phyloP scores from a whole-genome alignment of 2,888 invertebrate species.

The Trichogramma evanescens region DNA sequence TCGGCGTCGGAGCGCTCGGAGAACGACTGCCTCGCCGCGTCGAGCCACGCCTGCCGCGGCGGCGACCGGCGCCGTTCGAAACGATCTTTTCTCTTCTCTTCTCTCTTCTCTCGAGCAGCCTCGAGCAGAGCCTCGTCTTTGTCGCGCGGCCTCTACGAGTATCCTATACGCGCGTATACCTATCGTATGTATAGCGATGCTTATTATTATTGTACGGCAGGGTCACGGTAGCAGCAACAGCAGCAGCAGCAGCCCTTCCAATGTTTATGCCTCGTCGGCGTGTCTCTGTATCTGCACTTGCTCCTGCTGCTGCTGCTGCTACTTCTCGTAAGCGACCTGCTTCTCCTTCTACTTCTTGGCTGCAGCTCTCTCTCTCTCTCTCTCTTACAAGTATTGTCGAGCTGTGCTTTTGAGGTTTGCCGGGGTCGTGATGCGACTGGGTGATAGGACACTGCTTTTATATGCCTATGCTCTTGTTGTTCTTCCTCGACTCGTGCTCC shows the following conservation, averaged over 20 bases:
- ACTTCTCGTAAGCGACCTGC: background rate
- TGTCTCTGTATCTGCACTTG: constrained; percentile 35
- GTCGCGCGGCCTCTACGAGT: constrained; percentile 8
- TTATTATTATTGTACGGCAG: no score
- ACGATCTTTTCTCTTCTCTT: constrained; percentile 15
- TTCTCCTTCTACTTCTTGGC: background rate
- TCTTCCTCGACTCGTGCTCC: no score
- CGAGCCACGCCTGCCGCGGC: constrained; percentile 41
- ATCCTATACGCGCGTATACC: no score
- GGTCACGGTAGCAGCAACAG: background rate
- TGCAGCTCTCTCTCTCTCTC: background rate
- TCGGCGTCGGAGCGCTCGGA: constrained; percentile 13
- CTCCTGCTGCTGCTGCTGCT: background rate
- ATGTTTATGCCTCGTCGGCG: constrained; percentile 43
- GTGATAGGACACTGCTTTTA: no score
- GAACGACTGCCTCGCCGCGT: constrained; percentile 25
- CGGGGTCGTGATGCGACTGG: no score
- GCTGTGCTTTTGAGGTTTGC: no score
- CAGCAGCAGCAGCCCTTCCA: constrained; percentile 12
- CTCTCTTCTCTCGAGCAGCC: constrained; percentile 9
- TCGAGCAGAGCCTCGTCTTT: constrained; percentile 4
- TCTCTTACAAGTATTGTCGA: no score
- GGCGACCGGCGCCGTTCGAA: constrained; percentile 30
- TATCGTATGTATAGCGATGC: no score
- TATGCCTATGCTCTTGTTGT: no score